These are phyloP conservation scores for Azorinus chamasolen DNA, from an alignment of 2,888 invertebrate species.

Conservation along the genomic window DNA sequence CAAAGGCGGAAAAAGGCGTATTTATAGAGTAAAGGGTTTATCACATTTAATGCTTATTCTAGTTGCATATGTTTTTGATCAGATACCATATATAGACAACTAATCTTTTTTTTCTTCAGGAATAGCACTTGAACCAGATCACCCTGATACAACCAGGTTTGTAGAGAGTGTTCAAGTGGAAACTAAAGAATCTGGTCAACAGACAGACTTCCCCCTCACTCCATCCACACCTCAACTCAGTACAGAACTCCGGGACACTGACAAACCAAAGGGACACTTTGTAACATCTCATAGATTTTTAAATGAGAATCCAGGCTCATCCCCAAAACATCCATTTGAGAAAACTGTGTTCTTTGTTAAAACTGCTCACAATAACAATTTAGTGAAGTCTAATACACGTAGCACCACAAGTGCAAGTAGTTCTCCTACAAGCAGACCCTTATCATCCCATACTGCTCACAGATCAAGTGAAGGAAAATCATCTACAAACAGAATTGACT, in stretches of 20 bases:
- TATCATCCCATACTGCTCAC: constrained; percentile 1
- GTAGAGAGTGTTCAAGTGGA: constrained; percentile 9
- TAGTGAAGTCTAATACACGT: not conserved
- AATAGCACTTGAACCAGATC: no score
- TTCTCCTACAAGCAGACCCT: not conserved
- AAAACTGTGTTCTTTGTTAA: constrained; percentile 64
- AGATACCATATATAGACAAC: no score
- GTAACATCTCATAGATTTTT: constrained; percentile 54
- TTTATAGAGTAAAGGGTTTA: no score
- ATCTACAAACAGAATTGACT: constrained; percentile 46
- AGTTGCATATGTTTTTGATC: no score
- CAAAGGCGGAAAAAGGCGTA: no score
- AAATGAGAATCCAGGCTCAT: constrained; percentile 37
- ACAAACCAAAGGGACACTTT: constrained; percentile 37
- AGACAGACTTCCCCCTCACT: constrained; percentile 51
- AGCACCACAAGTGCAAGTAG: not conserved
- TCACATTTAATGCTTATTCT: no score
- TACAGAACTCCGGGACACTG: constrained; percentile 15
- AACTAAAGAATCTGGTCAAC: constrained; percentile 53
- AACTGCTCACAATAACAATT: constrained; percentile 9
- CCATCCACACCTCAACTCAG: constrained; percentile 29
- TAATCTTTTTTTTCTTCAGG: no score
- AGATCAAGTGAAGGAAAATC: not conserved
- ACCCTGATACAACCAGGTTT: no score
- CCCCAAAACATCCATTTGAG: constrained; percentile 58